These are phyloP conservation scores for Larimichthys crocea DNA, from an alignment of 2,113 vertebrate species.

Conservation along the genomic window DNA sequence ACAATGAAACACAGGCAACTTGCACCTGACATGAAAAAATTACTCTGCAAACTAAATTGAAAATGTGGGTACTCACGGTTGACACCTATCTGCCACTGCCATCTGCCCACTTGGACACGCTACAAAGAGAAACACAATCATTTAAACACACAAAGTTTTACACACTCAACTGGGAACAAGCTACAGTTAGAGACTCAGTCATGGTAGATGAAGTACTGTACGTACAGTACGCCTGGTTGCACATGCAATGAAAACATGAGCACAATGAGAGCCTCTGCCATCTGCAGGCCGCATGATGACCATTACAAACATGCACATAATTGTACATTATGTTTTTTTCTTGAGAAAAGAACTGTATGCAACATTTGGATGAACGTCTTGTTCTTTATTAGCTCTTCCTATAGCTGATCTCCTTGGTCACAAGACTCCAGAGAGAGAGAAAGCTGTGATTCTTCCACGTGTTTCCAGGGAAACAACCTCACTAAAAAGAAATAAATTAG, in stretches of 20 bases:
- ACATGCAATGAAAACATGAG: slow-evolving; percentile 24
- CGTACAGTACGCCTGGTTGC: not conserved
- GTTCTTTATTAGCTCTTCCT: slow-evolving; percentile 38
- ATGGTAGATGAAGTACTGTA: not conserved
- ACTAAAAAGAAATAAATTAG: slow-evolving; percentile 65
- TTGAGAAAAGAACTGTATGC: not conserved
- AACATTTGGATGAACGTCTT: slow-evolving; percentile 11
- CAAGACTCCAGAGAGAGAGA: slow-evolving; percentile 36
- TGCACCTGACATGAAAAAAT: not conserved
- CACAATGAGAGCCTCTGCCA: slow-evolving; percentile 27
- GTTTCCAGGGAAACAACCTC: slow-evolving; percentile 69
- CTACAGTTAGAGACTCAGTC: slow-evolving; percentile 29
- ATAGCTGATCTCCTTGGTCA: slow-evolving; percentile 44
- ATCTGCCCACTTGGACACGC: slow-evolving; percentile 79
- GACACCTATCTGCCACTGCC: slow-evolving; percentile 44
- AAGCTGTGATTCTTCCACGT: slow-evolving; percentile 47
- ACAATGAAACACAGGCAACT: not conserved
- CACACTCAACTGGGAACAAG: slow-evolving; percentile 10
- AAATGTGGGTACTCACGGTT: slow-evolving; percentile 72
- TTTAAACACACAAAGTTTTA: not conserved
- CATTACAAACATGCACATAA: slow-evolving; percentile 20
- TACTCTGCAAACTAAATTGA: not conserved
- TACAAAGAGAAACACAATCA: slow-evolving; percentile 47
- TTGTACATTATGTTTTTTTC: slow-evolving; percentile 4
- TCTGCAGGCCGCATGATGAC: not conserved